Conservation (phyloP, 2,113 vertebrate genomes). For the Pica pica region DNA sequence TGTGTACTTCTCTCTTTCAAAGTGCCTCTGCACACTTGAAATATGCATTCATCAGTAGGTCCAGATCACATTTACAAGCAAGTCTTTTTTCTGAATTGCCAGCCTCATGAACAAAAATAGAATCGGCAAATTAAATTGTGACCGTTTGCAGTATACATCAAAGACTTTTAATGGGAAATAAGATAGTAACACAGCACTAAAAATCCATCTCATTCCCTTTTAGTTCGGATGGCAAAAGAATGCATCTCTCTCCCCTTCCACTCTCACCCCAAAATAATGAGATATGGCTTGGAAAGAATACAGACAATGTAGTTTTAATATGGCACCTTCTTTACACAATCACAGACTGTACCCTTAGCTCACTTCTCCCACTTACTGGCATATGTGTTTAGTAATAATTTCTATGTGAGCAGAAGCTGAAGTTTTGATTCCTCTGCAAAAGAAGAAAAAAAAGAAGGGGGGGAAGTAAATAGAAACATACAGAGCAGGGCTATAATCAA, state of each 20-base stretch:
- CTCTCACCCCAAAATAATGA: background rate
- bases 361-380: background rate
- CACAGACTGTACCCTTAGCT: background rate
- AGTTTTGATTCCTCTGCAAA: background rate
- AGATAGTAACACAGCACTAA: background rate
- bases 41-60: background rate
- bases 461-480: background rate
- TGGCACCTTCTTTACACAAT: background rate
- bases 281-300: background rate
- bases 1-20: background rate
- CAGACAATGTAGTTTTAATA: background rate
- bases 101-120: background rate
- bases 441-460: background rate
- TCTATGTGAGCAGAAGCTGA: background rate
- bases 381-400: background rate
- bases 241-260: background rate
- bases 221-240: background rate
- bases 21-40: background rate
- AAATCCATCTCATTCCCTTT: background rate
- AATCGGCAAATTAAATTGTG: conserved; percentile 16
- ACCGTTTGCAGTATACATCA: background rate
- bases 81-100: background rate
- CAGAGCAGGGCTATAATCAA: background rate
- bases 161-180: background rate
- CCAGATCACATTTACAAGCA: background rate